These are phyloP conservation scores for Otus sunia DNA, from an alignment of 2,113 vertebrate genomes.

Conservation along the genomic window DNA sequence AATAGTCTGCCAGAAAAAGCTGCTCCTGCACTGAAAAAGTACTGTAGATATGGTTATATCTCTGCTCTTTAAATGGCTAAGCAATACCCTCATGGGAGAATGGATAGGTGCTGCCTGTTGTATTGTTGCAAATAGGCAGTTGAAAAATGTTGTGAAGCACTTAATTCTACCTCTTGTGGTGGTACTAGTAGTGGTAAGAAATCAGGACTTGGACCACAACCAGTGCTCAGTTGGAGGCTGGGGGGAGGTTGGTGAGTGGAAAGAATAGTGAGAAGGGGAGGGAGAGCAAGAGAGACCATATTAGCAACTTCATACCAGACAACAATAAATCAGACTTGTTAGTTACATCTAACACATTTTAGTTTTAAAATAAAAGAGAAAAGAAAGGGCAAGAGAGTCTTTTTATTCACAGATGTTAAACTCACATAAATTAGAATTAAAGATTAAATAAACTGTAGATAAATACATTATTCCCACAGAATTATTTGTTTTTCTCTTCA, in stretches of 20 bases:
- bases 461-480: not conserved
- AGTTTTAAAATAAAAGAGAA: not conserved
- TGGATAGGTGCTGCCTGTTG: not conserved
- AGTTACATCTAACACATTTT: not conserved
- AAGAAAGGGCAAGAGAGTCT: not conserved
- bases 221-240: not conserved
- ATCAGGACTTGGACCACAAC: not conserved
- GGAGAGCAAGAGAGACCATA: not conserved
- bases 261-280: not conserved
- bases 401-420: not conserved
- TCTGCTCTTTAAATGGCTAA: not conserved
- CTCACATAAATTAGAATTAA: not conserved
- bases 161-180: not conserved
- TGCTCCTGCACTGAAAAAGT: not conserved
- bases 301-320: not conserved
- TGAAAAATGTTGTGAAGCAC: not conserved
- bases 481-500: not conserved
- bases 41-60: not conserved
- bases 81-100: not conserved
- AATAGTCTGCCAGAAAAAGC: not conserved
- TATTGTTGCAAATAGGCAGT: not conserved
- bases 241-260: not conserved
- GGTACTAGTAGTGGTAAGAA: not conserved
- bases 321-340: not conserved
- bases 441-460: not conserved